Evolutionary conservation across 2,888 invertebrate species (phyloP), one percentile per base, ranked within the genome.

Genomic region (Hylaea fasciaria): DNA sequence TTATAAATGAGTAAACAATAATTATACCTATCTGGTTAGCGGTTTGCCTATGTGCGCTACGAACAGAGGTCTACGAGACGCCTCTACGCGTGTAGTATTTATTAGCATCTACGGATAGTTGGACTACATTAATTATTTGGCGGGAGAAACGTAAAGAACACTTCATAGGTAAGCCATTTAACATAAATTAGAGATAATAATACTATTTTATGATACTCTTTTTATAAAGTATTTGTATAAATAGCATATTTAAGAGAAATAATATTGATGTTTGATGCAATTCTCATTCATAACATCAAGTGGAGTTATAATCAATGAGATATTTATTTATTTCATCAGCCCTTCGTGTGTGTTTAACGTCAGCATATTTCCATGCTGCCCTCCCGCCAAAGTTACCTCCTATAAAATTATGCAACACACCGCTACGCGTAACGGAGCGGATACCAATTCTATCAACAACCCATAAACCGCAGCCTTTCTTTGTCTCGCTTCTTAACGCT

Each of bases 391-490:
- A 85, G 87, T 80, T 81, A 87, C 80, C 68, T 69, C 84, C 74
- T 76, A 77, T 83, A 85, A 88, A 87, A 87, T 89, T 88, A 92
- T 92, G 92, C 92, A 91, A 89, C 91, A 89, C 91, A 89, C 90
- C 82, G 87, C 82, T 80, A 87, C 85, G 89, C 89, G 89, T 85
- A 89, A 86, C 91, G 79, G 83, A 91, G 87, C 91, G 90, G 91
- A 91, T 91, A 90, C 91, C 90, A 88, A 91, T 92, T 92, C 92
- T 91, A 93, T 92, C 92, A 92, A 92, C 93, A 91, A 90, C 91
- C 91, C 84, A 92, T 92, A 93, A 92, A 92, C 92, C 90, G 82
- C 91, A 91, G 86, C 89, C 91, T 92, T 89, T 92, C 93, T 91
- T 92, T 93, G 92, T 93, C 92, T 92, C 87, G 82, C 92, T 79